phyloP scores from a whole-genome alignment of 2,113 vertebrate species.

The Pelecanus crispus region DNA sequence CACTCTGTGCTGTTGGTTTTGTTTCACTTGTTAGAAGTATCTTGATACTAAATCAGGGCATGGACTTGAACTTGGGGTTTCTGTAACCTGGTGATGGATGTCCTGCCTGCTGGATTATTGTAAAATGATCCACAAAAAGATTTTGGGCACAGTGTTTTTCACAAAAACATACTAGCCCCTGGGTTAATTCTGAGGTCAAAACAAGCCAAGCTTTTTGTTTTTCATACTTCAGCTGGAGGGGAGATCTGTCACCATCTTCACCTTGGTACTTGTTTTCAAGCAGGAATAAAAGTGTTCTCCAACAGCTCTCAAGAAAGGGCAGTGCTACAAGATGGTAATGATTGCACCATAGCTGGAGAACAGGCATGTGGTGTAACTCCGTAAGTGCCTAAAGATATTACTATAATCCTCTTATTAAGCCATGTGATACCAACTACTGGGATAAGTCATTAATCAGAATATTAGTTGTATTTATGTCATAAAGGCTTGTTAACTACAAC shows the following conservation, averaged over 20 bases:
- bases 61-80: background rate
- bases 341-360: background rate
- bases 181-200: background rate
- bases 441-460: constrained; percentile 21
- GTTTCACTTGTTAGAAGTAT: background rate
- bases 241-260: background rate
- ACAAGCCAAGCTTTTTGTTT: background rate
- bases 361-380: background rate
- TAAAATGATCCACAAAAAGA: background rate
- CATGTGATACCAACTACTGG: constrained; percentile 3
- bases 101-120: background rate
- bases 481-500: background rate
- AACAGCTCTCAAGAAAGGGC: background rate
- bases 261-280: background rate
- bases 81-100: background rate
- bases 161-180: background rate
- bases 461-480: constrained; percentile 8
- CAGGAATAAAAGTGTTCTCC: background rate
- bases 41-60: background rate
- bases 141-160: background rate
- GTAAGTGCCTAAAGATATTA: background rate
- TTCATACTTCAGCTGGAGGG: background rate
- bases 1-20: background rate
- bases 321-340: background rate
- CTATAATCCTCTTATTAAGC: constrained; percentile 30